phyloP scores from a whole-genome alignment of 2,113 vertebrate genomes.

The Eonycteris spelaea region DNA sequence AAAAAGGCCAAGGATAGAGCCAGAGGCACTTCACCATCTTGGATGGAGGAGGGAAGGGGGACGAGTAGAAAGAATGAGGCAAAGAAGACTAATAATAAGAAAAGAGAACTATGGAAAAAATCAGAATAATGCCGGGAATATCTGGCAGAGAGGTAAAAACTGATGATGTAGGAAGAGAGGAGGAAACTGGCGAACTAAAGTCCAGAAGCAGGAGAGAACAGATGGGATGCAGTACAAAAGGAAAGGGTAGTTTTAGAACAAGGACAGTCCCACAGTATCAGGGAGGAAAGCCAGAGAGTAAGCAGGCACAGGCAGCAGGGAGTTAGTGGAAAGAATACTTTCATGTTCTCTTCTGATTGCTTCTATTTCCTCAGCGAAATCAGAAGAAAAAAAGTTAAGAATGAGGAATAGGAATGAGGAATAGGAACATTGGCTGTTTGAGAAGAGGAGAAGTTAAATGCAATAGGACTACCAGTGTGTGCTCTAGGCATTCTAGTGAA shows the following conservation, averaged over 20 bases:
- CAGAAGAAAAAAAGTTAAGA: not conserved
- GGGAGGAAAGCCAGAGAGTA: not conserved
- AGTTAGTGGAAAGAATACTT: not conserved
- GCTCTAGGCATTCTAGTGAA: not conserved
- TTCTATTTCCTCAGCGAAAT: not conserved
- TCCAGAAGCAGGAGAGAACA: not conserved
- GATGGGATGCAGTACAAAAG: no score
- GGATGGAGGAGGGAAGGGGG: no score
- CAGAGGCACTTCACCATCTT: not conserved
- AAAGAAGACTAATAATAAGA: not conserved
- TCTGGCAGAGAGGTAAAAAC: not conserved
- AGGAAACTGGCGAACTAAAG: not conserved
- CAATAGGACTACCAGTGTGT: not conserved
- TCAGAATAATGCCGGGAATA: not conserved
- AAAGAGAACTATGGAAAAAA: not conserved
- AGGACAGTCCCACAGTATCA: not conserved
- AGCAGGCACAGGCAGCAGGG: not conserved
- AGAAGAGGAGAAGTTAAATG: not conserved
- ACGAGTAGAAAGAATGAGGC: not conserved
- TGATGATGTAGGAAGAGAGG: not conserved
- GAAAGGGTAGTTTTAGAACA: not conserved
- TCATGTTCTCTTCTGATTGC: not conserved
- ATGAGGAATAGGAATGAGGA: not conserved
- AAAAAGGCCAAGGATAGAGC: not conserved
- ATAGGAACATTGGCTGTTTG: no score